Conservation (phyloP, 64 coral and sea anemone genomes). For the Anthopleura sola region DNA sequence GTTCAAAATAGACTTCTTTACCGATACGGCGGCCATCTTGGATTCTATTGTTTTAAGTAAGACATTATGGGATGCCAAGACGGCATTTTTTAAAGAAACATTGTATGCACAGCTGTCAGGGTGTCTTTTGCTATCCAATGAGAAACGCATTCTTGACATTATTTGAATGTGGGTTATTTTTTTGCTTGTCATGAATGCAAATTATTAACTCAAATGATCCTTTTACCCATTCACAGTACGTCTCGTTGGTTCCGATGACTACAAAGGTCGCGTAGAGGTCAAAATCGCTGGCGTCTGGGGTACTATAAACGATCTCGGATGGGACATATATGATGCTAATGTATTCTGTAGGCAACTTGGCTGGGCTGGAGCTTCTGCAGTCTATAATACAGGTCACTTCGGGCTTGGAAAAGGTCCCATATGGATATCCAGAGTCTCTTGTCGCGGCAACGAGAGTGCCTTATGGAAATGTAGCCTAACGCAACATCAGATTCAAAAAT, state of each 20-base stretch:
- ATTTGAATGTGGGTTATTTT: too few species aligned
- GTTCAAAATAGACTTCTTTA: too few species aligned
- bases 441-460: slow-evolving; percentile 4
- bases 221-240: background rate
- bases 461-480: slow-evolving; percentile 12
- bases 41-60: too few species aligned
- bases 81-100: too few species aligned
- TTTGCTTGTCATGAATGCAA: too few species aligned
- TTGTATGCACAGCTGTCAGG: too few species aligned
- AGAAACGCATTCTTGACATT: too few species aligned
- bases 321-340: slow-evolving; percentile 70
- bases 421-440: background rate
- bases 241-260: slow-evolving; percentile 1
- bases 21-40: too few species aligned
- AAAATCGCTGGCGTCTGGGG: slow-evolving; percentile 54
- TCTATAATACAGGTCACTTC: background rate
- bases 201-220: too few species aligned
- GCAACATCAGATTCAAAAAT: slow-evolving; percentile 18
- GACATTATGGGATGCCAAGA: too few species aligned
- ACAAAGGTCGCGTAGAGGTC: slow-evolving; percentile 35
- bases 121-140: too few species aligned
- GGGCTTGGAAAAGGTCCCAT: slow-evolving; percentile 1
- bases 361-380: slow-evolving; percentile 33
- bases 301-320: slow-evolving; percentile 32
- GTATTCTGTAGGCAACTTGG: slow-evolving; percentile 36